Evolutionary conservation across 2,113 vertebrate species (phyloP).

Genomic region (Anolis carolinensis): DNA sequence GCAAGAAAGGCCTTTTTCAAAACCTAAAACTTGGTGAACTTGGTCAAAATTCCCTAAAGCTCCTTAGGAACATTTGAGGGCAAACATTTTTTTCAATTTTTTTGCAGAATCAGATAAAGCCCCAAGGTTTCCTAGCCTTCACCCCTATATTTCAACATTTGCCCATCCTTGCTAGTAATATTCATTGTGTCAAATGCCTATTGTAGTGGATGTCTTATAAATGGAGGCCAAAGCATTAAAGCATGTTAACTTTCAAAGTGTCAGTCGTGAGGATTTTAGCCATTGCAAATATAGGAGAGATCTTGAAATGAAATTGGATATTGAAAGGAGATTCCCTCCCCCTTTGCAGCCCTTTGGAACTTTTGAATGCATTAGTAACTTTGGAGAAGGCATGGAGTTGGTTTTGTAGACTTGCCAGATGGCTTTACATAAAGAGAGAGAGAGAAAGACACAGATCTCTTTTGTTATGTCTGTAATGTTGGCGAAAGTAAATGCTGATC

Average conservation of each 20-base stretch:
- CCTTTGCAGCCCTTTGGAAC: neutral
- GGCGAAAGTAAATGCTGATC: constrained; percentile 47
- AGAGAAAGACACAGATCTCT: neutral
- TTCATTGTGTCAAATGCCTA: neutral
- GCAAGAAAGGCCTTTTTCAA: no score
- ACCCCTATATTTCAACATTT: no score
- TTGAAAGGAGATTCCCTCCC: neutral
- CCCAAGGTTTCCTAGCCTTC: no score
- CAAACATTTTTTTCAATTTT: no score
- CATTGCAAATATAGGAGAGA: neutral
- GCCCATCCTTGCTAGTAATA: no score
- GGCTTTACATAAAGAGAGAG: neutral
- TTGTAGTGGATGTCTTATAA: neutral
- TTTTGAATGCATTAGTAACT: neutral
- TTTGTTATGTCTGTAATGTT: constrained; percentile 17
- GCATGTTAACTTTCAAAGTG: neutral
- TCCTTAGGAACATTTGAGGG: no score
- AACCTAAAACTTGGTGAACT: no score
- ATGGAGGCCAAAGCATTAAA: neutral
- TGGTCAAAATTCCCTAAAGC: no score
- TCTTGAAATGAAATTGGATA: constrained; percentile 9
- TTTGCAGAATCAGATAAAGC: no score
- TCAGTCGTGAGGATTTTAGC: neutral
- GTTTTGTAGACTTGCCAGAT: neutral
- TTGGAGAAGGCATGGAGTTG: neutral